Percentiles rank a stretch among this genome's conserved stretches.
These are phyloP conservation scores for Salvelinus namaycush DNA, from an alignment of 2,113 vertebrate genomes.

Conservation along the genomic window DNA sequence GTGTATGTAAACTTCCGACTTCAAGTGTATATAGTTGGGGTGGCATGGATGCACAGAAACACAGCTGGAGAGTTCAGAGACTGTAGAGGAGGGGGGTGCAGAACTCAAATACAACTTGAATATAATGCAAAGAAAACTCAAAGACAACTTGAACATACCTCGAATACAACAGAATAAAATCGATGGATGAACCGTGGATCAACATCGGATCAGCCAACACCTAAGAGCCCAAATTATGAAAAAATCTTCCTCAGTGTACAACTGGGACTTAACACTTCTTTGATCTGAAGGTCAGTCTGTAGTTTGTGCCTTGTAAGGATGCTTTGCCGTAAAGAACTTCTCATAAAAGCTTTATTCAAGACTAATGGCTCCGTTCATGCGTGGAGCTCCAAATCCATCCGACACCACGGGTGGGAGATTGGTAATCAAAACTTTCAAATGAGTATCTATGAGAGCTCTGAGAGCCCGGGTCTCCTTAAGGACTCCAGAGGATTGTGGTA, in stretches of 20 bases:
- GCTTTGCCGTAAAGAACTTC: slow-evolving; percentile 36
- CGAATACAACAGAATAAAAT: no score
- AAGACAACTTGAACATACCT: no score
- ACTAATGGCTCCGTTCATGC: slow-evolving; percentile 38
- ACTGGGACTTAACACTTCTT: not conserved
- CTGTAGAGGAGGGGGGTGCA: not conserved
- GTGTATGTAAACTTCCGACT: no score
- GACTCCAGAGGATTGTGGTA: slow-evolving; percentile 6
- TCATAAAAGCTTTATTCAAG: slow-evolving; percentile 44
- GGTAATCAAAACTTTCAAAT: slow-evolving; percentile 49
- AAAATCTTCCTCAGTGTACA: not conserved
- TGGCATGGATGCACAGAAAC: not conserved
- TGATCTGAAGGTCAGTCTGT: slow-evolving; percentile 40
- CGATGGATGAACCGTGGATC: no score
- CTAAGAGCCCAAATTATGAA: no score
- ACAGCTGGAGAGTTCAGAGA: not conserved
- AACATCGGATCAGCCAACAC: no score
- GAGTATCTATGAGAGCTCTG: slow-evolving; percentile 17
- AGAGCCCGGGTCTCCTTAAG: slow-evolving; percentile 2
- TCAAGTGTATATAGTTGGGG: not conserved
- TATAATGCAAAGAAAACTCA: no score
- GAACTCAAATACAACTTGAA: not conserved
- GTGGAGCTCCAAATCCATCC: slow-evolving; percentile 26
- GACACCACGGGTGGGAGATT: slow-evolving; percentile 24
- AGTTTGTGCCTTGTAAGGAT: slow-evolving; percentile 5